Percentiles rank a stretch among this genome's conserved stretches.
These are phyloP conservation scores for Cuculus canorus DNA, from an alignment of 2,797 vertebrate genomes.

Conservation along the genomic window DNA sequence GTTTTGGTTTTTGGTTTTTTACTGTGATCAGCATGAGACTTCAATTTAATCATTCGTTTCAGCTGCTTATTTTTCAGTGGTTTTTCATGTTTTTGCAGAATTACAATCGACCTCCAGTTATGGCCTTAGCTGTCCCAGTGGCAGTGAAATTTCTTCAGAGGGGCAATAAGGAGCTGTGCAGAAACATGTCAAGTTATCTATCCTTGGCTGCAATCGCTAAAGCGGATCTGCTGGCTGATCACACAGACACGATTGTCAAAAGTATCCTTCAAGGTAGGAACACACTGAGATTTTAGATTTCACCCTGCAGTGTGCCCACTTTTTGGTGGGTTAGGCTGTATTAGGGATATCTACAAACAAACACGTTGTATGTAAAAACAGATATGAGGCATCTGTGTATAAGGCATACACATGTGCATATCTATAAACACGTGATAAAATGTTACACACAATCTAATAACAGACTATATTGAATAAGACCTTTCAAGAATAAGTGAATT, in stretches of 20 bases:
- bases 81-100: constrained; percentile 79
- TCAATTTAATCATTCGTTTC: background rate
- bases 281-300: no score
- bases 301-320: background rate
- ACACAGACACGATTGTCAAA: constrained; percentile 86
- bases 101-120: constrained; percentile 88
- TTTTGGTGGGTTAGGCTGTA: accelerated
- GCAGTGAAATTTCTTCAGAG: constrained; percentile 92
- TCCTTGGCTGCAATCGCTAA: constrained; percentile 90
- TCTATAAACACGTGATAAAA: background rate
- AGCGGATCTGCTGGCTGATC: constrained; percentile 88
- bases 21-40: background rate
- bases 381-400: background rate
- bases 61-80: background rate
- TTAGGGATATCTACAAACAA: background rate
- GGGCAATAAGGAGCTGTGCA: constrained; percentile 89
- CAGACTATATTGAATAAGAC: background rate
- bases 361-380: accelerated
- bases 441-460: background rate
- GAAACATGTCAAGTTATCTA: constrained; percentile 95
- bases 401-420: background rate
- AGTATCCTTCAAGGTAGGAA: constrained; percentile 91
- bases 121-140: constrained; percentile 91
- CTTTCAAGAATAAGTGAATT: background rate
- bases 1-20: background rate